Evolutionary conservation across 2,888 invertebrate genomes (phyloP).

Genomic region (Ischnura elegans): DNA sequence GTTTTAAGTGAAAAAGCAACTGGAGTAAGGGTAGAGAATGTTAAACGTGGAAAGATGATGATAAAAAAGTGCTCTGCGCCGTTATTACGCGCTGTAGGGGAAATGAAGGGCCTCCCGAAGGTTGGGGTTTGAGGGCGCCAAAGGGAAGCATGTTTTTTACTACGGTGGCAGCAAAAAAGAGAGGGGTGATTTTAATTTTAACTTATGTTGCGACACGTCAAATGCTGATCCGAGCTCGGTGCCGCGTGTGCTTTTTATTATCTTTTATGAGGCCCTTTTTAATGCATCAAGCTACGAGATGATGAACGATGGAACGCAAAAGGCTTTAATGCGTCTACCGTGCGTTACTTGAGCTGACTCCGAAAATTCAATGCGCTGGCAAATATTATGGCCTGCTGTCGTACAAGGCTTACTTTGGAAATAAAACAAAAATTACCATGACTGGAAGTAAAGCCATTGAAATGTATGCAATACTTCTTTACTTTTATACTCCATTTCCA

Average conservation of each 20-base stretch:
- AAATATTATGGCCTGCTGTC: too few relatives aligned
- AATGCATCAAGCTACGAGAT: neutral
- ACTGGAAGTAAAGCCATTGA: too few relatives aligned
- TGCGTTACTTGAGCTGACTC: neutral
- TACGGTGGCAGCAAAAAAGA: neutral
- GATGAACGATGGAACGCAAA: neutral
- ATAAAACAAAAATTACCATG: too few relatives aligned
- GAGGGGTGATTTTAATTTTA: neutral
- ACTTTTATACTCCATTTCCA: too few relatives aligned
- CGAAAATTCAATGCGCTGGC: neutral
- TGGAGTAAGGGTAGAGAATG: neutral
- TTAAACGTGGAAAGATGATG: neutral
- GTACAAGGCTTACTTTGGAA: too few relatives aligned
- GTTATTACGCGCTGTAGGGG: neutral
- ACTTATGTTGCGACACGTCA: slow-evolving; percentile 31
- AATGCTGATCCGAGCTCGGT: neutral
- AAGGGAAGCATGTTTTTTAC: neutral
- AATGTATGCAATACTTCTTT: too few relatives aligned
- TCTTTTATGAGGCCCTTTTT: neutral
- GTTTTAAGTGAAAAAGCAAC: neutral
- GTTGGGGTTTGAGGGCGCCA: neutral
- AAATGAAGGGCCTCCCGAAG: neutral
- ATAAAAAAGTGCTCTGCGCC: neutral
- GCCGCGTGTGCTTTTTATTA: neutral
- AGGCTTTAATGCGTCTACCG: neutral